Conservation (phyloP, 2,888 invertebrate species). For the Quadriops clusia region DNA sequence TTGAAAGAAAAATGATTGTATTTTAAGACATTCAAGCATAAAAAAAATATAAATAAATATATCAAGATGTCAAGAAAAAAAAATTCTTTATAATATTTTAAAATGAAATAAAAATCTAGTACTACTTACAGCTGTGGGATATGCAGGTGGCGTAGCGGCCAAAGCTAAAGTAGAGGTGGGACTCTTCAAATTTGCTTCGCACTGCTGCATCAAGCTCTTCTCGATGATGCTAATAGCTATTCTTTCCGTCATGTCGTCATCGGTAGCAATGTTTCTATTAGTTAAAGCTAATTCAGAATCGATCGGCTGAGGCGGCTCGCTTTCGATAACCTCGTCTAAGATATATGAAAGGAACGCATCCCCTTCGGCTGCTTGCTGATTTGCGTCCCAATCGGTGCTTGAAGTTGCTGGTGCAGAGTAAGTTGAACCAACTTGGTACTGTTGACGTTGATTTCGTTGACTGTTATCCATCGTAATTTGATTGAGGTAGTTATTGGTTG, state of each 20-base stretch:
- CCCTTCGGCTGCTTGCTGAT: constrained; percentile 26
- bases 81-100: too few species aligned
- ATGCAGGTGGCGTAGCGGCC: constrained; percentile 50
- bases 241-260: constrained; percentile 51
- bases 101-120: too few species aligned
- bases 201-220: constrained; percentile 80
- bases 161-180: constrained; percentile 44
- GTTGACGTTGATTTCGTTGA: constrained; percentile 25
- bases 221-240: constrained; percentile 83
- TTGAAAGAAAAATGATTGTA: too few species aligned
- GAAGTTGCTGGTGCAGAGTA: constrained; percentile 26
- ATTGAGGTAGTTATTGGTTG: constrained; percentile 33
- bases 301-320: constrained; percentile 48
- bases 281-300: constrained; percentile 29
- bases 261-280: constrained; percentile 18
- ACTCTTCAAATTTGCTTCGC: constrained; percentile 51
- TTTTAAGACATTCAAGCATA: too few species aligned
- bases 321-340: constrained; percentile 74
- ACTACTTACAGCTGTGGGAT: constrained; percentile 35
- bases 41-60: too few species aligned
- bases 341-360: constrained; percentile 72
- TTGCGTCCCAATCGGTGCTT: constrained; percentile 21
- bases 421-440: constrained; percentile 14
- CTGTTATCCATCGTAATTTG: constrained; percentile 30
- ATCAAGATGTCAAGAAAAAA: too few species aligned